A percentile compares a stretch with the other conserved stretches of the same genome.
Conservation (phyloP, 2,888 invertebrate genomes). For the Aproaerema taeniolella region DNA sequence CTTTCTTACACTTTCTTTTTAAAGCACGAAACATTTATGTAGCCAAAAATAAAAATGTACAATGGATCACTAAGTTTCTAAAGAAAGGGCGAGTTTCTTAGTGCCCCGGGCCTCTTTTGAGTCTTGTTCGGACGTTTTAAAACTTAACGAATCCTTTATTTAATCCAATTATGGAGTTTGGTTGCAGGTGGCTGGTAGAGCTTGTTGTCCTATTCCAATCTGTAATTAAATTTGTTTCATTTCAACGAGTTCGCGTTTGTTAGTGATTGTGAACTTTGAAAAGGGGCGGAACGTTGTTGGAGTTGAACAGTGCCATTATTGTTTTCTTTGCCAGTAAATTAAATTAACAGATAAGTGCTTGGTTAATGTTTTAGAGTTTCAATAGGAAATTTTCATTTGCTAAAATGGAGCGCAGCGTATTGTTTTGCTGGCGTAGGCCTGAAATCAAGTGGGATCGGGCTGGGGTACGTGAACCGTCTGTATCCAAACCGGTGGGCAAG, state of each 20-base stretch:
- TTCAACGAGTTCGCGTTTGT: slow-evolving; percentile 18
- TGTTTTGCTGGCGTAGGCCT: background rate
- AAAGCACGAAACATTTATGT: too few species aligned
- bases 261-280: slow-evolving; percentile 1
- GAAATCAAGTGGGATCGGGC: too few species aligned
- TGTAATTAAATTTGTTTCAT: slow-evolving; percentile 33
- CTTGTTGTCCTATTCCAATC: slow-evolving; percentile 21
- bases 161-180: slow-evolving; percentile 30
- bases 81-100: slow-evolving; percentile 26
- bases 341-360: too few species aligned
- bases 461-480: too few species aligned
- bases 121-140: slow-evolving; percentile 17
- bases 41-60: too few species aligned
- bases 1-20: too few species aligned
- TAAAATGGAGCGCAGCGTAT: background rate
- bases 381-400: too few species aligned
- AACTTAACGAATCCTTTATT: slow-evolving; percentile 24
- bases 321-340: too few species aligned
- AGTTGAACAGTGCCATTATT: too few species aligned
- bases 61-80: background rate
- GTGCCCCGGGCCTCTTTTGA: slow-evolving; percentile 22
- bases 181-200: slow-evolving; percentile 21
- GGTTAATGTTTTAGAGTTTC: too few species aligned
- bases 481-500: too few species aligned
- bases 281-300: too few species aligned